Evolutionary conservation across 2,113 vertebrate genomes (phyloP).

Genomic region (Brienomyrus brachyistius): DNA sequence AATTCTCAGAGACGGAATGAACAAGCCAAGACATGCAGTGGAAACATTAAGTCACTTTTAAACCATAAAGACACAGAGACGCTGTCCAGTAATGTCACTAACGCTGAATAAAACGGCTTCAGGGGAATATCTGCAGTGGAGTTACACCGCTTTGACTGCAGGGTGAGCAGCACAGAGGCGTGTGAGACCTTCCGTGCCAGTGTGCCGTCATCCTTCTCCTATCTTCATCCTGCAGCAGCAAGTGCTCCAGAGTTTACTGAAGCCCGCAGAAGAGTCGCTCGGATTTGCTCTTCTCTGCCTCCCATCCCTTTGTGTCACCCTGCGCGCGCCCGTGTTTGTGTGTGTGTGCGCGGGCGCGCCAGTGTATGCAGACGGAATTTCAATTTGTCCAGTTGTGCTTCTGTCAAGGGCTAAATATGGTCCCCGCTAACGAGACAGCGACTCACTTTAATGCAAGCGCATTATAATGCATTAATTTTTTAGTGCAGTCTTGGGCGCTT

Average conservation of each 20-base stretch:
- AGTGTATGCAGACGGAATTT: neutral
- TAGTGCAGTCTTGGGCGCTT: neutral
- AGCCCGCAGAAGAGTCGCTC: conserved; percentile 36
- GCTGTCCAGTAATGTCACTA: neutral
- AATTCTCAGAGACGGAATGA: neutral
- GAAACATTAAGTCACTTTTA: neutral
- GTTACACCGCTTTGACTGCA: neutral
- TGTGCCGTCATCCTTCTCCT: neutral
- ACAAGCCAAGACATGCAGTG: neutral
- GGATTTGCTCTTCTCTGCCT: conserved; percentile 25
- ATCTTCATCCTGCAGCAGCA: conserved; percentile 24
- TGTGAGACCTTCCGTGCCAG: neutral
- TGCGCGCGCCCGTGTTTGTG: neutral
- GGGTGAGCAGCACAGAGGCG: neutral
- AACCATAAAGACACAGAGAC: neutral
- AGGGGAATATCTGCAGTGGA: neutral
- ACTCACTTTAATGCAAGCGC: neutral
- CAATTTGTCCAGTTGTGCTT: neutral
- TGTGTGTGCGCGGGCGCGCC: neutral
- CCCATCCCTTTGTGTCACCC: conserved; percentile 26
- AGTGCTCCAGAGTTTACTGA: conserved; percentile 22
- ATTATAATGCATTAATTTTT: neutral
- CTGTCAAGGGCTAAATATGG: neutral
- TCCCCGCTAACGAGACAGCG: neutral
- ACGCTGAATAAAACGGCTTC: neutral